Evolutionary conservation across 2,113 vertebrate species (phyloP), one percentile per base, ranked within the genome.

Genomic region (Centropus bengalensis): DNA sequence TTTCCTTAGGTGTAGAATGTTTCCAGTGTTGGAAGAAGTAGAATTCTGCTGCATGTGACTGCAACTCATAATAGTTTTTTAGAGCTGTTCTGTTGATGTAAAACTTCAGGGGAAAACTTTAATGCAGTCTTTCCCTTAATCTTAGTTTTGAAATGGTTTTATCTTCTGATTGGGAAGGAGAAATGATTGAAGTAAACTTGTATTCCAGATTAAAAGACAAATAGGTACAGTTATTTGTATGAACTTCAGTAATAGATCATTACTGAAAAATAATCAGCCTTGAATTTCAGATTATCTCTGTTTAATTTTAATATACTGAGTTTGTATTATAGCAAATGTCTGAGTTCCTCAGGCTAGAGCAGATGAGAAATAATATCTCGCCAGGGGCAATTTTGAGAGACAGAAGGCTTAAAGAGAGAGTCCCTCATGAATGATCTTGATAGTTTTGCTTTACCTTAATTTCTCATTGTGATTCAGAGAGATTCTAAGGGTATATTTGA

Each of bases 401-500:
- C 32, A 5, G 62, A 62, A 64, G 30, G 28, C 64, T 88, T 86
- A 60, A 89, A 71, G 54, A 79, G 58, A 88, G 45, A 5, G 32
- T 82, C 69, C 23, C 18, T 91, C 19, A 9, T 66, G 58, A 68
- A 56, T 56, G 22, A 67, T 82, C 68, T 54, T 69, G 45, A 38
- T 82, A 56, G 32, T 71, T 75, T 58, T 79, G 22, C 56, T 68
- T 76, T 81, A 30, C 12, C 2, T 82, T 36, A 38, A 20, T 83
- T 82, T 88, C 84, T 75, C 75, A 69, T 91, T 82, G n/a, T 28
- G 30, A 79, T 89, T n/a, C 52, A 84, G 76, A 89, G 80, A 59
- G 56, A 52, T 20, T 75, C 28, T 73, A 59, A n/a, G 45, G 42
- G 26, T 14, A 42, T 77, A 85, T 74, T 49, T 70, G 47, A 87